phyloP scores from a whole-genome alignment of 2,113 vertebrate species.

The Cyrtonyx montezumae region DNA sequence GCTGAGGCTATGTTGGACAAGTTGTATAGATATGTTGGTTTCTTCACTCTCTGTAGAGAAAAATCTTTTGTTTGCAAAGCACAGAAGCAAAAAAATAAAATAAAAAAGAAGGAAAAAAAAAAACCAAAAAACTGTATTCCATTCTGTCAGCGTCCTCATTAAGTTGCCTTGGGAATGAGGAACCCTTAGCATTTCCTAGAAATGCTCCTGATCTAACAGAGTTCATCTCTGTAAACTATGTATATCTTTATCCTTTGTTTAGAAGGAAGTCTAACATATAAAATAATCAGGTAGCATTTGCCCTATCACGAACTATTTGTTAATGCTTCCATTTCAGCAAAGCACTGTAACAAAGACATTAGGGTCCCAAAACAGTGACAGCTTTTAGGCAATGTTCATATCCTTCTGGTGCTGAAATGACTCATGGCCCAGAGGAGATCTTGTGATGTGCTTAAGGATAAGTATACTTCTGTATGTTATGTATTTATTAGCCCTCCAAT shows the following conservation, averaged over 20 bases:
- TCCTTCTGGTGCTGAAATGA: neutral
- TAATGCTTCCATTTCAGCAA: neutral
- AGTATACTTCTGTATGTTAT: neutral
- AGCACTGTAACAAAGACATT: neutral
- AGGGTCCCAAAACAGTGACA: neutral
- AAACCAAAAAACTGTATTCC: neutral
- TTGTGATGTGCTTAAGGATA: neutral
- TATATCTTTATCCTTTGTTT: neutral
- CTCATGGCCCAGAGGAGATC: neutral
- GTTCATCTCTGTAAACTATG: neutral
- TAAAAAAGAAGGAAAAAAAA: neutral
- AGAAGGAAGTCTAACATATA: neutral
- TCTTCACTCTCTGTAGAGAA: neutral
- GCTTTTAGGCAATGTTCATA: neutral
- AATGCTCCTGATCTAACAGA: rapidly evolving
- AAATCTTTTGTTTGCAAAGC: slow-evolving; percentile 1
- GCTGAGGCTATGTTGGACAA: neutral
- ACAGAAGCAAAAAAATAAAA: neutral
- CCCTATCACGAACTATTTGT: neutral
- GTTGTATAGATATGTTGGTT: neutral
- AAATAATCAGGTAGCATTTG: neutral
- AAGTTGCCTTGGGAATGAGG: neutral
- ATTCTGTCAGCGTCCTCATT: neutral
- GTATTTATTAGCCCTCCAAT: neutral
- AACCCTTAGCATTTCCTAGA: neutral